Percentiles rank a stretch among this genome's conserved stretches.
phyloP scores from a whole-genome alignment of 1,140 invertebrate species.

The Macrotrachela quadricornifera region DNA sequence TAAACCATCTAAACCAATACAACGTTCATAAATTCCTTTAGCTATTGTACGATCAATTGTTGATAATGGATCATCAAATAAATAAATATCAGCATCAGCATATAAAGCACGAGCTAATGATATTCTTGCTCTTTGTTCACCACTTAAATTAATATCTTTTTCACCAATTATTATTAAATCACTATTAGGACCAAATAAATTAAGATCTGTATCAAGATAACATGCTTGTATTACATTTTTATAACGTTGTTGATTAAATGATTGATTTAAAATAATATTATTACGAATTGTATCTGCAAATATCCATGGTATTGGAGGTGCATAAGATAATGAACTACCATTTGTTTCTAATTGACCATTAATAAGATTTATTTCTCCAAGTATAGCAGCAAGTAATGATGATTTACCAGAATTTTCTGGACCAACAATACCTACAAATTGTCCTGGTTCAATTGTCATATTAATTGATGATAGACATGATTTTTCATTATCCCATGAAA shows the following conservation, averaged over 20 bases:
- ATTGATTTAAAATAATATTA: conserved; percentile 60
- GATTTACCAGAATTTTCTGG: conserved; percentile 58
- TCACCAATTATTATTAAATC: conserved; percentile 73
- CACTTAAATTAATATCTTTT: conserved; percentile 56
- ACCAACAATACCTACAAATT: conserved; percentile 49
- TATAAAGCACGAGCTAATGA: conserved; percentile 51
- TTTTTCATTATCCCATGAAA: no score
- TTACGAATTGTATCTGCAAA: conserved; percentile 45
- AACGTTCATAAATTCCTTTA: no score
- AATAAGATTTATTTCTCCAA: conserved; percentile 50
- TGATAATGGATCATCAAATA: conserved; percentile 57
- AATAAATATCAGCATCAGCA: conserved; percentile 50
- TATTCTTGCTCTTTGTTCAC: conserved; percentile 73
- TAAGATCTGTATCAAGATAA: conserved; percentile 32
- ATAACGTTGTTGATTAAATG: conserved; percentile 17
- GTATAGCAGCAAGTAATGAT: conserved; percentile 53
- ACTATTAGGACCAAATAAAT: conserved; percentile 50
- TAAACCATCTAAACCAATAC: conserved; percentile 39
- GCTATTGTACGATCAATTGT: conserved; percentile 60
- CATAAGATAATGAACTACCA: conserved; percentile 63
- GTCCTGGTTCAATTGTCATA: conserved; percentile 40
- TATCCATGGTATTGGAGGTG: conserved; percentile 77
- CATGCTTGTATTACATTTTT: conserved; percentile 21
- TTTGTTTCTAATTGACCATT: conserved; percentile 44
- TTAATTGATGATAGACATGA: no score